Conservation (phyloP, 2,888 invertebrate species). For the Blera fallax region DNA sequence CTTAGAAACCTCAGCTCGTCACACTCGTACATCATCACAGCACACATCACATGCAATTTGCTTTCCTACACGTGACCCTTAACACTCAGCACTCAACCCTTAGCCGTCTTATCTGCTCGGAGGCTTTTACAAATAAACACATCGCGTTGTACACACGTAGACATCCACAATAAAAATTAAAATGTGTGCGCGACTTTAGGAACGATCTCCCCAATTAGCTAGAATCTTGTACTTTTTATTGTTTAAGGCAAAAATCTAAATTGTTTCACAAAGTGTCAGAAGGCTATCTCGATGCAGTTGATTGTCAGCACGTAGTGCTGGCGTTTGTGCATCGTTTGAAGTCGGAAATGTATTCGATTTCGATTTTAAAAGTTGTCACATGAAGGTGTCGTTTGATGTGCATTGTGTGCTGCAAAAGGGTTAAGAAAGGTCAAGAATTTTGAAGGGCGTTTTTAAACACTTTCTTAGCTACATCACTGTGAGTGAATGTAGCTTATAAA, state of each 20-base stretch:
- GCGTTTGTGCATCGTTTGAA: neutral
- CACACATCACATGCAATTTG: conserved; percentile 4
- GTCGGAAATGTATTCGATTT: no score
- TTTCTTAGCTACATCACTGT: no score
- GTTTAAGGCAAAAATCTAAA: neutral
- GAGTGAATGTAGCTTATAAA: no score
- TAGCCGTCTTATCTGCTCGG: neutral
- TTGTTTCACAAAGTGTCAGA: conserved; percentile 12
- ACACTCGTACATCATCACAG: neutral
- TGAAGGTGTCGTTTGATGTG: neutral
- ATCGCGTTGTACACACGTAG: neutral
- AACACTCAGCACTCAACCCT: neutral
- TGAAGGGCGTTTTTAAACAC: neutral
- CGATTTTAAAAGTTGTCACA: neutral
- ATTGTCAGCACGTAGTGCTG: neutral
- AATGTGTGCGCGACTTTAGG: neutral
- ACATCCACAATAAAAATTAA: neutral
- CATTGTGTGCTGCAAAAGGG: no score
- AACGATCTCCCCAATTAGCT: neutral
- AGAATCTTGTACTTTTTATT: neutral
- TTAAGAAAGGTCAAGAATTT: no score
- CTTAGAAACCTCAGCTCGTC: no score
- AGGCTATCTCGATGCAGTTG: neutral
- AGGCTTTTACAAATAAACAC: neutral
- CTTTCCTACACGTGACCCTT: neutral